Evolutionary conservation across 2,888 invertebrate species (phyloP), one percentile per base, ranked within the genome.

Genomic region (Acrocera orbiculus): DNA sequence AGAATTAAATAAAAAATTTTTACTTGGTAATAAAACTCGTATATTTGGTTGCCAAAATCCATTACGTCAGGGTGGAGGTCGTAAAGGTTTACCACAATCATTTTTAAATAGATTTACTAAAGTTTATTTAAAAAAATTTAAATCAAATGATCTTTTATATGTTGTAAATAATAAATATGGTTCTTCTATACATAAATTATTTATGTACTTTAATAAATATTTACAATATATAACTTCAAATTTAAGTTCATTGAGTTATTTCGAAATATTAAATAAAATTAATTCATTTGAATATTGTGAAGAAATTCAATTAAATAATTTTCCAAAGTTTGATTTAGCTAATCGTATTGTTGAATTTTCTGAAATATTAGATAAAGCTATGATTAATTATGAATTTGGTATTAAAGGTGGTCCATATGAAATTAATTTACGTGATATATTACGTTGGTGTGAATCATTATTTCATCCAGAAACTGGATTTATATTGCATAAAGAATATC

Each of bases 21-120:
- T 69, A 39, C 72, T 95, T 0, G 75, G 68, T 50, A 56, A 62
- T 35, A 68, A 73, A 44, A 93, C 93, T 0, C 73, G 82, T 44
- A 69, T 99, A 31, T 99, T 99, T 57, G 98, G 85, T 1, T 95
- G 95, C 50, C 98, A 99, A 61, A 99, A 99, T 66, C 98, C 99
- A 0, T 63, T 87, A 25, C 75, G 76, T 47, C 90, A 98, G 64
- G 98, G 98, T 8, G 96, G 96, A 0, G 92, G 87, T 0, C 69
- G 99, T 41, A 76, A 95, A 56, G 95, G 96, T 1, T 64, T 99
- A 17, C 98, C 99, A 0, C 75, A 85, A 49, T 96, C 96, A 0
- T 99, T 99, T 56, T 65, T 98, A 1, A 99, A 99, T 58, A 72
- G 98, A 47, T 98, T 98, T 52, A 92, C 89, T 4, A 89, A 89